A percentile compares a stretch with the other conserved stretches of the same genome.
phyloP scores from a whole-genome alignment of 2,797 vertebrate species.

The Eupleurogrammus muticus region DNA sequence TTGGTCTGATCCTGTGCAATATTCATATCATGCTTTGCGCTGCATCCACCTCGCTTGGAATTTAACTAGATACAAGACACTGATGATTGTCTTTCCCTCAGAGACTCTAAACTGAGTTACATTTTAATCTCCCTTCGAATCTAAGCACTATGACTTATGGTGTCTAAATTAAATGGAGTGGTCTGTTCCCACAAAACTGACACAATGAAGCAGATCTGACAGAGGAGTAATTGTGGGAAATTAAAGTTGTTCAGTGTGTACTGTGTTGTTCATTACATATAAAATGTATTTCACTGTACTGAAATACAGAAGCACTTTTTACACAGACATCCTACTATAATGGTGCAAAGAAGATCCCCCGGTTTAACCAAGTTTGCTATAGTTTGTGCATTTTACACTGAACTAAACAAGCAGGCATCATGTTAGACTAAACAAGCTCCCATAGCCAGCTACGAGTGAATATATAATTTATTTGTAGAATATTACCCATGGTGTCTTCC shows the following conservation, averaged over 20 bases:
- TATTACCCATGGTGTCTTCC: too few species aligned
- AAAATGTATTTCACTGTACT: slow-evolving; percentile 29
- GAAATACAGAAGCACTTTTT: too few species aligned
- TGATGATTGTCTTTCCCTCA: slow-evolving; percentile 60
- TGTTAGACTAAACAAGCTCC: too few species aligned
- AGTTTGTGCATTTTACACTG: too few species aligned
- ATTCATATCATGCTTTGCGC: slow-evolving; percentile 58
- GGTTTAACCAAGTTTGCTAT: too few species aligned
- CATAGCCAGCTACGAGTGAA: too few species aligned
- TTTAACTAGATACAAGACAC: slow-evolving; percentile 53
- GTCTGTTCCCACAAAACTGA: slow-evolving; percentile 44
- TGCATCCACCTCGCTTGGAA: slow-evolving; percentile 47
- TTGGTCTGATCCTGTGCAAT: slow-evolving; percentile 47
- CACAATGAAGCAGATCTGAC: slow-evolving; percentile 43
- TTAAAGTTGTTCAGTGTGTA: slow-evolving; percentile 38
- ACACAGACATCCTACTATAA: too few species aligned
- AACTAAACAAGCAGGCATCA: too few species aligned
- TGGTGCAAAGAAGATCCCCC: too few species aligned
- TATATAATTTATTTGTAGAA: too few species aligned
- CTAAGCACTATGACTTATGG: slow-evolving; percentile 48
- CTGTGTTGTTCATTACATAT: slow-evolving; percentile 30
- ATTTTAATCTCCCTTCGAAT: slow-evolving; percentile 67
- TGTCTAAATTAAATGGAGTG: slow-evolving; percentile 67
- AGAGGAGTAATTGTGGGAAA: slow-evolving; percentile 54
- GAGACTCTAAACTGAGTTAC: slow-evolving; percentile 68